Evolutionary conservation across 2,113 vertebrate species (phyloP).

Genomic region (Daphoenositta chrysoptera): DNA sequence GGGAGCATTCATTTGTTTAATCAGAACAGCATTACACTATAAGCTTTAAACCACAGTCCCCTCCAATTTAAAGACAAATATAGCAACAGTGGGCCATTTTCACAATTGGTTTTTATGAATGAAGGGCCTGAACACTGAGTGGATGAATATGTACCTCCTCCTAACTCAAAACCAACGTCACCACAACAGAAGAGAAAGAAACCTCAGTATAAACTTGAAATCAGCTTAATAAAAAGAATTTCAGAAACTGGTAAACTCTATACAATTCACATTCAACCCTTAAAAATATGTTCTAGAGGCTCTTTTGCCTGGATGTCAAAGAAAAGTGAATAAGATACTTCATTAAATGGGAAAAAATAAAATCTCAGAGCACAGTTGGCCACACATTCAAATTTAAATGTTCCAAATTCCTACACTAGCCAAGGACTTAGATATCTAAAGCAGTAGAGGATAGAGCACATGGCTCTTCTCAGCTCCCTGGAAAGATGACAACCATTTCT

Average conservation of each 20-base stretch:
- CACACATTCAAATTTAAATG: not conserved
- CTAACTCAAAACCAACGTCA: not conserved
- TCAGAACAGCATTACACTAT: not conserved
- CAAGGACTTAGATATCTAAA: conserved; percentile 27
- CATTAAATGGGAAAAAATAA: conserved; percentile 14
- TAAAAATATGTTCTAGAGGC: not conserved
- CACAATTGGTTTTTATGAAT: not conserved
- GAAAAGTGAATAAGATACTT: not conserved
- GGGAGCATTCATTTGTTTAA: not conserved
- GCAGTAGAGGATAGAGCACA: not conserved
- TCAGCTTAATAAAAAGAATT: not conserved
- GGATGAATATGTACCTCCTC: not conserved
- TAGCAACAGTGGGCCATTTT: not conserved
- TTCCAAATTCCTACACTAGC: conserved; percentile 11
- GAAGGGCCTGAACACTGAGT: not conserved
- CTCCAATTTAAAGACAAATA: not conserved
- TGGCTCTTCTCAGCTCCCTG: conserved; percentile 7
- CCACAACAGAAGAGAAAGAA: not conserved
- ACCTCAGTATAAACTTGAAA: not conserved
- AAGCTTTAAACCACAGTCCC: not conserved
- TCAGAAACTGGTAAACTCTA: not conserved
- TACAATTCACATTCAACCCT: not conserved
- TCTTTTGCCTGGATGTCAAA: not conserved
- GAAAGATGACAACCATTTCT: conserved; percentile 13
- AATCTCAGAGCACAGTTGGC: conserved; percentile 16